Evolutionary conservation across 2,797 vertebrate species (phyloP), one percentile per base, ranked within the genome.

Genomic region (Fundulus diaphanus): DNA sequence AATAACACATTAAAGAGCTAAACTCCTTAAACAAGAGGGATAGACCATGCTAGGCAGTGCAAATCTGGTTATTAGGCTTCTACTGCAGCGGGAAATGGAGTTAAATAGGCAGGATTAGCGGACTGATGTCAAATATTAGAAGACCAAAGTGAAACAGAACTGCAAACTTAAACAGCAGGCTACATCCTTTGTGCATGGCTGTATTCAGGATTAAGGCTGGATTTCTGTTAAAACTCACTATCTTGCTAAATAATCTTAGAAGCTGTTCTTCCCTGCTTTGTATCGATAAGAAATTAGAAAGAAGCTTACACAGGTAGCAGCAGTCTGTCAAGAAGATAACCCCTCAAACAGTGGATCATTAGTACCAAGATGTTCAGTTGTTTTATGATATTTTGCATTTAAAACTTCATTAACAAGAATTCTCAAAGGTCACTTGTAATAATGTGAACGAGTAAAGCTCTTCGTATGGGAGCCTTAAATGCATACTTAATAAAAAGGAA

Each of bases 51-150:
- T 91, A 79, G 87, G 82, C 70, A n/a, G 71, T 80, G 80, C 86
- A 72, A 87, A 78, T 84, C 74, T 80, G 68, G 77, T 90, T 88
- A 85, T 89, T 87, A 86, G 65, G 73, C n/a, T 87, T 78, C 90
- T 69, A 82, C 87, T 82, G 77, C 74, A 77, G 18, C 67, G 51
- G 81, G 72, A 72, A 83, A 31, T 52, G 1, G 22, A 76, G 84
- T 88, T 90, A 89, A 90, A 85, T 70, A 46, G 48, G 44, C 40
- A 78, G 84, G 81, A 90, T 92, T 92, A 89, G 76, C 56, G 63
- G 76, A 12, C 49, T 72, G 77, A 77, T 87, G 82, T 75, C 31
- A 78, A 87, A 81, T 83, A 78, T 81, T 68, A 78, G 42, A 65
- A 31, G 1, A 20, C 24, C 75, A 68, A 79, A 83, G 57, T 80